Evolutionary conservation across 2,888 invertebrate species (phyloP), one percentile per base, ranked within the genome.

Genomic region (Tolmerus cingulatus): DNA sequence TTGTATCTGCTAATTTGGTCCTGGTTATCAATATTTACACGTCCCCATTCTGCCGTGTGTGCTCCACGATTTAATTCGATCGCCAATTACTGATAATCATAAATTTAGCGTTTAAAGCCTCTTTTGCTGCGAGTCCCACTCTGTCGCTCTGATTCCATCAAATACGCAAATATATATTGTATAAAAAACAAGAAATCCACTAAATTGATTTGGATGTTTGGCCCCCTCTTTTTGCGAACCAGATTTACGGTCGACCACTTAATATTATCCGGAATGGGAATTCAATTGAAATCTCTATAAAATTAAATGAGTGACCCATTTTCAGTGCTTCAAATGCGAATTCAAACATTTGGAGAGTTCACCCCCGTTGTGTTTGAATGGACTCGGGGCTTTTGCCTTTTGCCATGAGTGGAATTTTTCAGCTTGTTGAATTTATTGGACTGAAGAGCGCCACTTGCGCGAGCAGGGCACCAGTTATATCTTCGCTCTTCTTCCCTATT

Each of bases 221-320:
- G 79, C 51, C 79, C 79, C 66, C 66, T 23, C 66, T 66, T 82
- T 82, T 66, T 34, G 82, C 74, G 43, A 85, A 46, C 74, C 40
- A 74, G 74, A 85, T 85, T 85, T 74, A 74, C 43, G 46, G 43
- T 74, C 74, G 43, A 85, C 74, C 74, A 85, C 85, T 85, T 85
- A 85, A 85, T 85, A 74, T 74, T 46, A 74, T 74, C 85, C 66
- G 23, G 46, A 74, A 85, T 85, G 85, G 85, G 74, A 74, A 85
- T 85, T 85, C 85, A 74, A 85, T 85, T 85, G 85, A 34, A 84
- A 85, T 85, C 85, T 27, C 85, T 46, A 85, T 85, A 85, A 85
- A 85, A 85, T 74, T 74, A 85, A 85, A 85, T 74, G 85, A 85
- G 85, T 85, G 85, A 74, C 85, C 85, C 85, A 85, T 85, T 85